These are phyloP conservation scores for Nerophis lumbriciformis DNA, from an alignment of 2,113 vertebrate genomes.

Conservation along the genomic window DNA sequence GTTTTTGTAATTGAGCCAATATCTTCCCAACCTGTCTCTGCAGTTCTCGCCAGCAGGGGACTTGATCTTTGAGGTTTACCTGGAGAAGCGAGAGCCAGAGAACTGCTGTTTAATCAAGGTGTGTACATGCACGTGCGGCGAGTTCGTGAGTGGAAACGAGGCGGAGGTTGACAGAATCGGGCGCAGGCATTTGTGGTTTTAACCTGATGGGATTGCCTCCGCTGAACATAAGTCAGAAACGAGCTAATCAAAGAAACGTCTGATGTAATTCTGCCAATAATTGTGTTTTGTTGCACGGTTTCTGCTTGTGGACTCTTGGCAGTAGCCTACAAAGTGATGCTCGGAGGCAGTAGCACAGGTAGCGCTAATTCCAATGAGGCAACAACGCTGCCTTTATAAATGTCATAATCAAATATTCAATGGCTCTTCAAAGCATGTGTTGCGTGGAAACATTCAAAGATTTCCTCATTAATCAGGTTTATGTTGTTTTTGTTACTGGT, in stretches of 20 bases:
- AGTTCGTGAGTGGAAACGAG: constrained; percentile 17
- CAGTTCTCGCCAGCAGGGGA: constrained; percentile 93
- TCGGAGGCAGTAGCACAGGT: background rate
- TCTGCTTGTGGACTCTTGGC: background rate
- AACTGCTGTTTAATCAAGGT: constrained; percentile 90
- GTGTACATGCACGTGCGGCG: constrained; percentile 8
- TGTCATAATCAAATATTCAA: constrained; percentile 13
- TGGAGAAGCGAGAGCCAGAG: constrained; percentile 86
- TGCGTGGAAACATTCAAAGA: no score
- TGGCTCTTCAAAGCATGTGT: background rate
- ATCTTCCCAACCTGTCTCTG: background rate
- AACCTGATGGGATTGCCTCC: constrained; percentile 58
- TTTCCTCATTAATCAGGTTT: background rate
- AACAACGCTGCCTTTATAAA: background rate
- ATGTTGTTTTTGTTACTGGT: background rate
- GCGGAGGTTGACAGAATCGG: constrained; percentile 48
- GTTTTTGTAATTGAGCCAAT: constrained; percentile 17
- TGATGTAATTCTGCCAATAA: constrained; percentile 69
- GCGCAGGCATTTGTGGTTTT: constrained; percentile 41
- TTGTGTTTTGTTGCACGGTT: constrained; percentile 43
- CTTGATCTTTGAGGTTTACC: constrained; percentile 91
- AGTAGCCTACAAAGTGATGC: no score
- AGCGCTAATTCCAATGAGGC: background rate
- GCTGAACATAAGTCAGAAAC: constrained; percentile 58
- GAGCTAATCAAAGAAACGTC: constrained; percentile 65